These are phyloP conservation scores for Hippocampus barbouri DNA, from an alignment of 2,113 vertebrate species.

Conservation along the genomic window DNA sequence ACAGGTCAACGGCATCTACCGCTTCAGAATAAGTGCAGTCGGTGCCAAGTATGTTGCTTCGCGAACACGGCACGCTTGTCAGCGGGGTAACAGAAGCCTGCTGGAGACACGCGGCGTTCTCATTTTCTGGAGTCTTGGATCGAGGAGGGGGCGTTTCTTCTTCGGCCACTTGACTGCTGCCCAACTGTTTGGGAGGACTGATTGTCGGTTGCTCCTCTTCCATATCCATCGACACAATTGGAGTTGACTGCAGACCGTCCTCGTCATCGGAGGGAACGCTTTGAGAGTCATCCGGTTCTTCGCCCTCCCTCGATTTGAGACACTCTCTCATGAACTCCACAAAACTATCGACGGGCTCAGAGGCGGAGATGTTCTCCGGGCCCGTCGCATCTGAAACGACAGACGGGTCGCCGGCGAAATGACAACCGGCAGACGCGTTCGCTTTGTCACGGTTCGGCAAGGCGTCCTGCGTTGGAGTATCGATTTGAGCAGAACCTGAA, in stretches of 20 bases:
- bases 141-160: constrained; percentile 3
- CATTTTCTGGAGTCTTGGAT: constrained; percentile 15
- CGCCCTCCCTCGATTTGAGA: constrained; percentile 68
- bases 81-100: constrained; percentile 29
- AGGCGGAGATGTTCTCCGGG: constrained; percentile 43
- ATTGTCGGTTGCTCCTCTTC: constrained; percentile 83
- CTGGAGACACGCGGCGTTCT: background rate
- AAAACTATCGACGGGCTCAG: constrained; percentile 69
- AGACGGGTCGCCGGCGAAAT: background rate
- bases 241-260: constrained; percentile 28
- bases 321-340: constrained; percentile 78
- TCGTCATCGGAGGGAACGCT: constrained; percentile 6
- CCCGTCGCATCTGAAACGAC: background rate
- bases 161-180: constrained; percentile 62
- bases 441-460: background rate
- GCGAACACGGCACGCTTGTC: constrained; percentile 31
- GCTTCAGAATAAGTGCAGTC: constrained; percentile 63
- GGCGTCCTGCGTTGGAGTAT: constrained; percentile 16
- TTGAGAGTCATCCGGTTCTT: constrained; percentile 38
- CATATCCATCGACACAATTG: constrained; percentile 65
- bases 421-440: background rate
- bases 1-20: constrained; percentile 72
- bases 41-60: constrained; percentile 27
- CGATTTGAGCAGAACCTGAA: constrained; percentile 35
- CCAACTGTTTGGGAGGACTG: constrained; percentile 76